Percentiles rank a stretch among this genome's conserved stretches.
Conservation (phyloP, 2,113 vertebrate species). For the Gymnarchus niloticus region DNA sequence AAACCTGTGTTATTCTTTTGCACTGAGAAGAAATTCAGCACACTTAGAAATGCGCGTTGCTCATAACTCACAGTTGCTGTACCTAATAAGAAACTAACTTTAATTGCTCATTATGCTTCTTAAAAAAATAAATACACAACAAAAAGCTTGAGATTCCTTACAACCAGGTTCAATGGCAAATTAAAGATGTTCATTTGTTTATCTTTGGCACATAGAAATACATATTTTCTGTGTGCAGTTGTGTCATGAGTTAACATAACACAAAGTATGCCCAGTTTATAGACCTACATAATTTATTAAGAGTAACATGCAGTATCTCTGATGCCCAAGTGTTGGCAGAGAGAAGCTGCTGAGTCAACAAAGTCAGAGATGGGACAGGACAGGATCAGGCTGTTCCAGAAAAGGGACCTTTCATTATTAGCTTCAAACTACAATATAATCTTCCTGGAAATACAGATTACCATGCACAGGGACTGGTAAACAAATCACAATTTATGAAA, state of each 20-base stretch:
- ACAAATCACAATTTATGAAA: background rate
- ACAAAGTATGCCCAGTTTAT: background rate
- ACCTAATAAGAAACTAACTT: no score
- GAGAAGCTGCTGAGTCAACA: slow-evolving; percentile 13
- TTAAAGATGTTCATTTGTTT: no score
- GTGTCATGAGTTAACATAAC: background rate
- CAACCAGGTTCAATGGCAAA: no score
- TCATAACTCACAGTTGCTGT: no score
- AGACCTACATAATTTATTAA: slow-evolving; percentile 19
- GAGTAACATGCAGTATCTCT: background rate
- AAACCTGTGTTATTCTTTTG: no score
- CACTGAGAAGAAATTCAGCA: no score
- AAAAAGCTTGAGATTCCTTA: no score
- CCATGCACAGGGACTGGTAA: background rate
- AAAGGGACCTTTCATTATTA: background rate
- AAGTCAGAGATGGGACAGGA: background rate
- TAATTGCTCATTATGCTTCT: no score
- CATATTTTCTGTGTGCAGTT: no score
- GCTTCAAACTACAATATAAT: background rate
- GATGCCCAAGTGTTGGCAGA: background rate
- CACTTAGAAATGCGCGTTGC: no score
- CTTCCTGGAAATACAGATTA: background rate
- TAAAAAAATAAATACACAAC: no score
- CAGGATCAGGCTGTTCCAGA: background rate
- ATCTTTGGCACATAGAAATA: no score